Percentiles rank a stretch among this genome's conserved stretches.
These are phyloP conservation scores for Agonopterix alstromeriana DNA, from an alignment of 2,888 invertebrate species.

Conservation along the genomic window DNA sequence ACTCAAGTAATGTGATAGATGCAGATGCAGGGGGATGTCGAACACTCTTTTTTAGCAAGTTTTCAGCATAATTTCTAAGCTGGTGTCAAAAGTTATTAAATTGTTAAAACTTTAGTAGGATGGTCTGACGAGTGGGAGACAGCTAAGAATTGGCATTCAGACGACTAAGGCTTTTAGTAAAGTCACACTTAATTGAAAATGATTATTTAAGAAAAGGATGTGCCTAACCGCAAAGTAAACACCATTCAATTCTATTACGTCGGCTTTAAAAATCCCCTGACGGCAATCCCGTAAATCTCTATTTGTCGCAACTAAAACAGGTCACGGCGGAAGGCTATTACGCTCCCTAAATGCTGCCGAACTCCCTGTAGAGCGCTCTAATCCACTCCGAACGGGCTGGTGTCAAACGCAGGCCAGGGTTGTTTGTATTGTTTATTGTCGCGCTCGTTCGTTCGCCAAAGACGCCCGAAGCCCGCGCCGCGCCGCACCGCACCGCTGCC, in stretches of 20 bases:
- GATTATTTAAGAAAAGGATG: neutral
- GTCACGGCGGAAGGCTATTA: constrained; percentile 74
- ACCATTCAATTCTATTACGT: constrained; percentile 67
- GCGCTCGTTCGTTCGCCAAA: constrained; percentile 64
- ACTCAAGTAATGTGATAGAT: too few species aligned
- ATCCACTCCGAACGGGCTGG: constrained; percentile 73
- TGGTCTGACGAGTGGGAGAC: constrained; percentile 42
- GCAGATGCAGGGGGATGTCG: too few species aligned
- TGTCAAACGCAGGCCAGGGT: constrained; percentile 74
- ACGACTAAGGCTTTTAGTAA: constrained; percentile 22
- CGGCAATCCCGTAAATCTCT: constrained; percentile 72
- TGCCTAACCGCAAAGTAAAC: constrained; percentile 55
- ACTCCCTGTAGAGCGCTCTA: constrained; percentile 71
- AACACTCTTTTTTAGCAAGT: too few species aligned
- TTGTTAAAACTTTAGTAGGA: constrained; percentile 56
- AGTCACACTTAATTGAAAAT: constrained; percentile 13
- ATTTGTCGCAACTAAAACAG: constrained; percentile 76
- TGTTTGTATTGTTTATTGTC: constrained; percentile 77
- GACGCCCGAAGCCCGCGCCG: constrained; percentile 39
- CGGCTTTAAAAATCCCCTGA: constrained; percentile 53
- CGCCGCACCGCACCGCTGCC: constrained; percentile 24
- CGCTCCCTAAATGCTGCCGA: constrained; percentile 74
- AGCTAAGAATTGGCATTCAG: constrained; percentile 43
- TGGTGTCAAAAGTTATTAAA: constrained; percentile 59
- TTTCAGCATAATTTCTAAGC: constrained; percentile 28